A percentile compares a stretch with the other conserved stretches of the same genome.
Evolutionary conservation across 2,888 invertebrate species (phyloP).

Genomic region (Dione vanillae): DNA sequence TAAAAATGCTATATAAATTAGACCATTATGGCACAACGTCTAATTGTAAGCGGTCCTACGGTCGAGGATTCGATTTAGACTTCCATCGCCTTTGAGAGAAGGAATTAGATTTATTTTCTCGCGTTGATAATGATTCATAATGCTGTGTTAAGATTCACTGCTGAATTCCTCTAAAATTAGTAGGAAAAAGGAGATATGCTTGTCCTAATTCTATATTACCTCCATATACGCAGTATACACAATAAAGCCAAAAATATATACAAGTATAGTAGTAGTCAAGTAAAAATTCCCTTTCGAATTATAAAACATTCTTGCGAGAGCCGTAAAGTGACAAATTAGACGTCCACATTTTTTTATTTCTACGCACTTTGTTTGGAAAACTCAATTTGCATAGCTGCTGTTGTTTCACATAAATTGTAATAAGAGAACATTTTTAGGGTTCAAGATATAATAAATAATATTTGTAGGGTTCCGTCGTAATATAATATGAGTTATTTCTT

Average conservation of each 20-base stretch:
- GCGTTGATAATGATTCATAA: not conserved
- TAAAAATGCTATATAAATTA: too few relatives aligned
- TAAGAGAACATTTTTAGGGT: slow-evolving; percentile 1
- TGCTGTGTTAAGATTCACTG: not conserved
- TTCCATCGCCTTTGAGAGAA: not conserved
- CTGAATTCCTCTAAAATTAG: not conserved
- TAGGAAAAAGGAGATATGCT: not conserved
- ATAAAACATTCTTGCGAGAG: slow-evolving; percentile 22
- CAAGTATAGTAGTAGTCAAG: not conserved
- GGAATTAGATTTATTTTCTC: not conserved
- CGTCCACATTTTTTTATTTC: slow-evolving; percentile 18
- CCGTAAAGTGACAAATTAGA: slow-evolving; percentile 25
- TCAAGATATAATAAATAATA: not conserved
- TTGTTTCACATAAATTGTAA: slow-evolving; percentile 20
- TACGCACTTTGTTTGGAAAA: slow-evolving; percentile 24
- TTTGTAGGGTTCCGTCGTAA: not conserved
- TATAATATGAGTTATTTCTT: not conserved
- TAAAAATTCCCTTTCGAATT: slow-evolving; percentile 25
- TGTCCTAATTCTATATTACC: not conserved
- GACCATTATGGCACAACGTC: too few relatives aligned
- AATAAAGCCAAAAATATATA: not conserved
- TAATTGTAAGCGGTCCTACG: not conserved
- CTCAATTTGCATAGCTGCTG: slow-evolving; percentile 21
- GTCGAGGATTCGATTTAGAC: too few relatives aligned
- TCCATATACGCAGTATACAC: too few relatives aligned